Evolutionary conservation across 2,797 vertebrate species (phyloP).

Genomic region (Chelmon rostratus): DNA sequence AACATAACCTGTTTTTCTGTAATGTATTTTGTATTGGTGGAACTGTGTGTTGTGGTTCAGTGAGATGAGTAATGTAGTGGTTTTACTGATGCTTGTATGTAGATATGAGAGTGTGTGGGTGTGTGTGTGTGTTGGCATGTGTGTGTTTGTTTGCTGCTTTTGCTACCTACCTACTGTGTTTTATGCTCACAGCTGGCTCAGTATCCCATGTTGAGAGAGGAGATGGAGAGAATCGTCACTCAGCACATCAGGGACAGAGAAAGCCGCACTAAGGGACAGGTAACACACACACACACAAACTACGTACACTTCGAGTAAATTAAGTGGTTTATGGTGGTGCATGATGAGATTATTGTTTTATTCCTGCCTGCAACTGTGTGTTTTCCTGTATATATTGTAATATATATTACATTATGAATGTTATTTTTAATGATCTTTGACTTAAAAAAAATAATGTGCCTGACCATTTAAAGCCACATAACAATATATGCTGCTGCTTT

Average conservation of each 20-base stretch:
- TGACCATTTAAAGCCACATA: neutral
- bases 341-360: neutral
- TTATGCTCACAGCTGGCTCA: constrained; percentile 92
- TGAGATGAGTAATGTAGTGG: constrained; percentile 40
- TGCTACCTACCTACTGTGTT: constrained; percentile 73
- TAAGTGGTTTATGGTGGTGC: neutral
- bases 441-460: neutral
- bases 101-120: constrained; percentile 34
- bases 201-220: constrained; percentile 95
- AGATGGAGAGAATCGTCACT: constrained; percentile 99
- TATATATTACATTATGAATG: neutral
- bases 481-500: no score
- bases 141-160: neutral
- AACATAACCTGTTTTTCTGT: constrained; percentile 58
- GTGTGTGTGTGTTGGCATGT: neutral
- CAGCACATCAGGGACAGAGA: constrained; percentile 97
- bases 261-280: constrained; percentile 95
- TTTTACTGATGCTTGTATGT: constrained; percentile 37
- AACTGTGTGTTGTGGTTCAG: constrained; percentile 69
- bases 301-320: neutral
- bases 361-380: neutral
- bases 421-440: neutral
- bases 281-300: constrained; percentile 58
- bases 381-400: neutral
- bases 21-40: constrained; percentile 47